phyloP scores from a whole-genome alignment of 2,888 invertebrate species.

The Trichopoda pennipes region DNA sequence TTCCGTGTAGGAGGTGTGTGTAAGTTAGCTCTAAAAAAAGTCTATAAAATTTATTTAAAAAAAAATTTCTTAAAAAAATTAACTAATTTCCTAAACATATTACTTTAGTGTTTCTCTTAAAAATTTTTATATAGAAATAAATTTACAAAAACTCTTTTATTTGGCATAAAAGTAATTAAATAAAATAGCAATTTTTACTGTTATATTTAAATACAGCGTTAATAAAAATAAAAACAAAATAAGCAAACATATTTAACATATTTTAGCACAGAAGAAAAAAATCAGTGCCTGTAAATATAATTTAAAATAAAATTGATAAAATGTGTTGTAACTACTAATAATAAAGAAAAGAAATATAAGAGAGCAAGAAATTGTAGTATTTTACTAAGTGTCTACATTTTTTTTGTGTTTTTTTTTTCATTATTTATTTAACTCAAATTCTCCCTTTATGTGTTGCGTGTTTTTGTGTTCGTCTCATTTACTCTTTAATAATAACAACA shows the following conservation, averaged over 20 bases:
- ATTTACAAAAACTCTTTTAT: not conserved
- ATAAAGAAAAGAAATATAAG: slow-evolving; percentile 33
- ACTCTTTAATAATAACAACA: slow-evolving; percentile 16
- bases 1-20: slow-evolving; percentile 27
- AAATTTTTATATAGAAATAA: too few species aligned
- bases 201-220: slow-evolving; percentile 53
- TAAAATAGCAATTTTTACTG: slow-evolving; percentile 34
- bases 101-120: slow-evolving; percentile 14
- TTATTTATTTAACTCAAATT: slow-evolving; percentile 52
- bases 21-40: slow-evolving; percentile 11
- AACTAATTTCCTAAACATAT: slow-evolving; percentile 16
- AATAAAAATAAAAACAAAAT: not conserved
- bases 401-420: slow-evolving; percentile 29
- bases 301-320: slow-evolving; percentile 61
- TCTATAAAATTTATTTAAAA: slow-evolving; percentile 15
- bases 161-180: slow-evolving; percentile 17
- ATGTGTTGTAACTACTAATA: slow-evolving; percentile 52
- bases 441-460: slow-evolving; percentile 14
- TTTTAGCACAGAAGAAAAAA: slow-evolving; percentile 10
- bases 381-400: slow-evolving; percentile 54
- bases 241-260: slow-evolving; percentile 15
- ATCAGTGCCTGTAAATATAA: slow-evolving; percentile 48
- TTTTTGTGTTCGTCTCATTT: not conserved
- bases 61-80: slow-evolving; percentile 30
- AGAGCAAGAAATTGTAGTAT: slow-evolving; percentile 20